A percentile compares a stretch with the other conserved stretches of the same genome.
Evolutionary conservation across 2,888 invertebrate genomes (phyloP).

Genomic region (Apomyelois bistriatella): DNA sequence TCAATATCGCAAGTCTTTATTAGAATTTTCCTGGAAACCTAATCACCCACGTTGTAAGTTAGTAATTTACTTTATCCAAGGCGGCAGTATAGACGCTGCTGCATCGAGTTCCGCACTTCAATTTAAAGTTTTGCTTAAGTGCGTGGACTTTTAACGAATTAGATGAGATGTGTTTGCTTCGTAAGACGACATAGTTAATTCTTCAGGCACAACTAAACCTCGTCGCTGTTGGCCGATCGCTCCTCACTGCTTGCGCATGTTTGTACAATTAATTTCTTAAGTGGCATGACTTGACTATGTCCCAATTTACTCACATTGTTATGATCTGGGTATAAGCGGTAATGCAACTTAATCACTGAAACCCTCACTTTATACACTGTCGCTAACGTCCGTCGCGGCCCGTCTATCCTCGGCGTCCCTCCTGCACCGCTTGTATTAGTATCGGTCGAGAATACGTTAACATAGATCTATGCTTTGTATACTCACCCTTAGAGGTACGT

Average conservation of each 20-base stretch:
- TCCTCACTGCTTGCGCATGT: conserved; percentile 73
- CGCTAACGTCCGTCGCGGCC: conserved; percentile 61
- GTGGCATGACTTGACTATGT: conserved; percentile 71
- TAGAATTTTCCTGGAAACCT: conserved; percentile 43
- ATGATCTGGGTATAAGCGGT: conserved; percentile 68
- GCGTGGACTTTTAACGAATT: conserved; percentile 36
- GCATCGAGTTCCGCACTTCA: conserved; percentile 38
- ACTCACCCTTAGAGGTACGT: conserved; percentile 19
- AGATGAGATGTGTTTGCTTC: conserved; percentile 26
- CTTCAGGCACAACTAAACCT: conserved; percentile 63
- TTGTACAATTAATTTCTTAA: conserved; percentile 65
- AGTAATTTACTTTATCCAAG: conserved; percentile 48
- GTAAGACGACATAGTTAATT: conserved; percentile 29
- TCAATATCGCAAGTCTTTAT: conserved; percentile 35
- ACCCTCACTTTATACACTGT: conserved; percentile 64
- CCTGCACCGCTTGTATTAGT: conserved; percentile 51
- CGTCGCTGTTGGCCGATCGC: conserved; percentile 67
- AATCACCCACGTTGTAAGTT: conserved; percentile 47
- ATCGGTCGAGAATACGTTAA: conserved; percentile 33
- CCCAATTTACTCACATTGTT: conserved; percentile 63
- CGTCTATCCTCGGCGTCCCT: conserved; percentile 56
- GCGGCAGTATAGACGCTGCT: conserved; percentile 31
- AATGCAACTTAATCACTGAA: conserved; percentile 63
- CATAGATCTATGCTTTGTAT: conserved; percentile 21
- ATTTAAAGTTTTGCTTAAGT: conserved; percentile 48